These are phyloP conservation scores for Trichomalopsis sarcophagae DNA, from an alignment of 1,140 invertebrate species.

Conservation along the genomic window DNA sequence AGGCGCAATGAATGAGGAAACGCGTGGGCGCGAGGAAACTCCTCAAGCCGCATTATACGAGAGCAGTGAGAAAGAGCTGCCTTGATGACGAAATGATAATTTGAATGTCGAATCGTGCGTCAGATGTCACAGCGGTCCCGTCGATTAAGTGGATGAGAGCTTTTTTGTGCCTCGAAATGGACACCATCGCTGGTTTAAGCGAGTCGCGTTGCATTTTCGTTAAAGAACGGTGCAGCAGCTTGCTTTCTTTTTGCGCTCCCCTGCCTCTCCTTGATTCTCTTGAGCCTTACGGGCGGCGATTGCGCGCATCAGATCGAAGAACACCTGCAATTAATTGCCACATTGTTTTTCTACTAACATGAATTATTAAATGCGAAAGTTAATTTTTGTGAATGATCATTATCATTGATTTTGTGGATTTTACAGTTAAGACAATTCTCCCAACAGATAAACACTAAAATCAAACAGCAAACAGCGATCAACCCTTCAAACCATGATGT, in stretches of 20 bases:
- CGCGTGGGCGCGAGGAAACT: conserved; percentile 8
- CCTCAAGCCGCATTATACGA: background rate
- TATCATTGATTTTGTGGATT: background rate
- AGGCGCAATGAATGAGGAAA: conserved; percentile 44
- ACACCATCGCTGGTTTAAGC: conserved; percentile 14
- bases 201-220: conserved; percentile 55
- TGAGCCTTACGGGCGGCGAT: conserved; percentile 96
- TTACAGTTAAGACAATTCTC: conserved; percentile 14
- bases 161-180: conserved; percentile 15
- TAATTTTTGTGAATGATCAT: background rate
- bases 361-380: background rate
- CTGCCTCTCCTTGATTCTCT: conserved; percentile 91
- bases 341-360: background rate
- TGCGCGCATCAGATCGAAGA: conserved; percentile 97
- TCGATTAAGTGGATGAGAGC: conserved; percentile 41
- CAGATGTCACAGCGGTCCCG: conserved; percentile 20
- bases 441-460: background rate
- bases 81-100: conserved; percentile 41
- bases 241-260: conserved; percentile 90
- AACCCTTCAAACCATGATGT: background rate
- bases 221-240: conserved; percentile 90
- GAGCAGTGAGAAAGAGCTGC: conserved; percentile 44
- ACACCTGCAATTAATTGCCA: conserved; percentile 83
- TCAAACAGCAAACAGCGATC: background rate
- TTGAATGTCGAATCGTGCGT: conserved; percentile 41